Conservation (phyloP, 2,888 invertebrate genomes). For the Drosophila leonis region DNA sequence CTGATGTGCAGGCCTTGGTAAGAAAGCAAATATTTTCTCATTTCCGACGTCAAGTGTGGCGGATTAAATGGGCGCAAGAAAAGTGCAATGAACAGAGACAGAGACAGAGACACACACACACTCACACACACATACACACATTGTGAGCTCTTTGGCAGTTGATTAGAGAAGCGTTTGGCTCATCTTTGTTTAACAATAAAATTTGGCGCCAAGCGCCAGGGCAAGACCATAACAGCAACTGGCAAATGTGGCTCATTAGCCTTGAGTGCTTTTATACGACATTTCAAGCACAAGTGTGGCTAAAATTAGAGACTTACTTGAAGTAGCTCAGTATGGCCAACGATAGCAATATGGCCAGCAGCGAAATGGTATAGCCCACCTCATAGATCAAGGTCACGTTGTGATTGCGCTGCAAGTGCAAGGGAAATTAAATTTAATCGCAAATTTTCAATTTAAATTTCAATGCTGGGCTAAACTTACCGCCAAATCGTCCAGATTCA, state of each 20-base stretch:
- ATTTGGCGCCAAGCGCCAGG: slow-evolving; percentile 65
- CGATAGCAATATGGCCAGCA: slow-evolving; percentile 93
- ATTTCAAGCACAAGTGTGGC: background rate
- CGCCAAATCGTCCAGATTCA: slow-evolving; percentile 89
- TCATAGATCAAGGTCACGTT: slow-evolving; percentile 92
- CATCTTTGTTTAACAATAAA: slow-evolving; percentile 64
- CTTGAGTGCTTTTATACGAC: slow-evolving; percentile 48
- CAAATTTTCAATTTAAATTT: background rate
- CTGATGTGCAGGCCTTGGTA: slow-evolving; percentile 8
- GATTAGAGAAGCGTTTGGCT: slow-evolving; percentile 55
- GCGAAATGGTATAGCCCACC: slow-evolving; percentile 94
- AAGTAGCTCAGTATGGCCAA: slow-evolving; percentile 93
- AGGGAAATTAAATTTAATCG: slow-evolving; percentile 18
- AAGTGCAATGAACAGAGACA: slow-evolving; percentile 48
- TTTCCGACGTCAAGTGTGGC: slow-evolving; percentile 64
- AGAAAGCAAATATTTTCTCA: slow-evolving; percentile 68
- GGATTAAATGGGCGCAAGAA: slow-evolving; percentile 50
- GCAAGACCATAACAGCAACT: slow-evolving; percentile 39
- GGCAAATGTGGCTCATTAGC: slow-evolving; percentile 50
- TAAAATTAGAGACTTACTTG: slow-evolving; percentile 89
- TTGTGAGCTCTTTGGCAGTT: slow-evolving; percentile 20
- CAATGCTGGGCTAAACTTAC: slow-evolving; percentile 84
- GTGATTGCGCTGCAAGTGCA: slow-evolving; percentile 88
- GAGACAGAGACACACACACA: slow-evolving; percentile 10
- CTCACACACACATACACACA: slow-evolving; percentile 3